These are phyloP conservation scores for Eristalis tenax DNA, from an alignment of 2,888 invertebrate genomes.

Conservation along the genomic window DNA sequence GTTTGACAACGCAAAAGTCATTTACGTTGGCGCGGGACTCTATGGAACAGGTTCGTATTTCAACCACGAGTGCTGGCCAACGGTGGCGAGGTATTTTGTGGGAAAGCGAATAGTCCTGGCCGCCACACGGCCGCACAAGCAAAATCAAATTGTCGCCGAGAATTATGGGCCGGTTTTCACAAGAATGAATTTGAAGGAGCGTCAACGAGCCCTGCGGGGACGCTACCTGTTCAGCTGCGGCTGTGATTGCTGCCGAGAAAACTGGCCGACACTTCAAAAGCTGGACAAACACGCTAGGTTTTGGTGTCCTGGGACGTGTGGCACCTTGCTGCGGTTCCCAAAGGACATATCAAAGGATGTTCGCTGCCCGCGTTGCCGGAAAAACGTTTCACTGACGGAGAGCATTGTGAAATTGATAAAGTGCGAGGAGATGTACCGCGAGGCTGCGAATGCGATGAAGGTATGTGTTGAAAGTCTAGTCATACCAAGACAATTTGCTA, in stretches of 20 bases:
- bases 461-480: constrained; percentile 20
- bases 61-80: constrained; percentile 92
- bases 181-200: constrained; percentile 82
- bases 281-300: constrained; percentile 82
- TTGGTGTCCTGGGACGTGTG: constrained; percentile 82
- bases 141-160: constrained; percentile 88
- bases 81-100: constrained; percentile 89
- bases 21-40: constrained; percentile 84
- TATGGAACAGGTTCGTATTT: constrained; percentile 90
- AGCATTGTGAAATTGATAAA: constrained; percentile 80
- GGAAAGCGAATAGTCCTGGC: constrained; percentile 88
- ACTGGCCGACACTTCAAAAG: constrained; percentile 88
- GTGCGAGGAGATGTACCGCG: constrained; percentile 82
- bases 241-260: constrained; percentile 87
- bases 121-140: constrained; percentile 85
- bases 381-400: constrained; percentile 82
- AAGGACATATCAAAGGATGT: constrained; percentile 80
- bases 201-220: constrained; percentile 86
- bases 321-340: constrained; percentile 81
- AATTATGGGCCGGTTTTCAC: constrained; percentile 92
- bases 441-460: constrained; percentile 80
- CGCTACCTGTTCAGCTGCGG: constrained; percentile 91
- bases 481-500: neutral
- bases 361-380: constrained; percentile 83
- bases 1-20: constrained; percentile 78